These are phyloP conservation scores for Beris chalybata DNA, from an alignment of 2,888 invertebrate species.

Conservation along the genomic window DNA sequence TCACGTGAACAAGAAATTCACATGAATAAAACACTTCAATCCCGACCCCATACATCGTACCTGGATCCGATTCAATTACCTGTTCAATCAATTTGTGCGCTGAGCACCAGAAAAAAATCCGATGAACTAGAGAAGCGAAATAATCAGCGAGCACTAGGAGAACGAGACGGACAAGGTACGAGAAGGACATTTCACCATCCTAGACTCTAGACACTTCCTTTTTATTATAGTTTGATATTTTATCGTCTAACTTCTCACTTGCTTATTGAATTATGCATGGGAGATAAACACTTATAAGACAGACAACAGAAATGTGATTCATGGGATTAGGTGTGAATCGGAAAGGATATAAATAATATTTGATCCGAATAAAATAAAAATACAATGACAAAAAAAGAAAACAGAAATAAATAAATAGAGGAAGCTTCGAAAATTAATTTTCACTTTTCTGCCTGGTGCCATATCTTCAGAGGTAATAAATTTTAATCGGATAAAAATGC, in stretches of 20 bases:
- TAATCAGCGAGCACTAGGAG: neutral
- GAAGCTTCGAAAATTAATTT: constrained; percentile 9
- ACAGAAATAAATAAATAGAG: constrained; percentile 25
- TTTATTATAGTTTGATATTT: constrained; percentile 34
- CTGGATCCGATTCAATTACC: constrained; percentile 33
- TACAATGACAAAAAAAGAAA: neutral
- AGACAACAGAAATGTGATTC: constrained; percentile 25
- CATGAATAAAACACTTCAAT: constrained; percentile 31
- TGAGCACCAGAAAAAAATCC: constrained; percentile 9
- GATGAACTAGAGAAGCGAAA: constrained; percentile 1
- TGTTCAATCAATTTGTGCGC: constrained; percentile 33
- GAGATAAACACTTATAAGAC: constrained; percentile 25
- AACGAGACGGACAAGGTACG: neutral
- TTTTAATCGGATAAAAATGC: constrained; percentile 16
- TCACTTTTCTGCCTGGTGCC: constrained; percentile 1
- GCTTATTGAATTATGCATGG: constrained; percentile 33
- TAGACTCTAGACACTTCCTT: constrained; percentile 23
- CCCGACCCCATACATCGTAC: constrained; percentile 19
- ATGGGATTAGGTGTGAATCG: neutral
- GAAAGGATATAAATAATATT: neutral
- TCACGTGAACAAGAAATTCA: constrained; percentile 23
- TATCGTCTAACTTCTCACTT: constrained; percentile 26
- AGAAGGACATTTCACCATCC: neutral
- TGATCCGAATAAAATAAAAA: neutral
- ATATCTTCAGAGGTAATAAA: constrained; percentile 17